Base-by-base conservation (phyloP, 2,113 vertebrate genomes). In the Ptyas mucosa region DNA sequence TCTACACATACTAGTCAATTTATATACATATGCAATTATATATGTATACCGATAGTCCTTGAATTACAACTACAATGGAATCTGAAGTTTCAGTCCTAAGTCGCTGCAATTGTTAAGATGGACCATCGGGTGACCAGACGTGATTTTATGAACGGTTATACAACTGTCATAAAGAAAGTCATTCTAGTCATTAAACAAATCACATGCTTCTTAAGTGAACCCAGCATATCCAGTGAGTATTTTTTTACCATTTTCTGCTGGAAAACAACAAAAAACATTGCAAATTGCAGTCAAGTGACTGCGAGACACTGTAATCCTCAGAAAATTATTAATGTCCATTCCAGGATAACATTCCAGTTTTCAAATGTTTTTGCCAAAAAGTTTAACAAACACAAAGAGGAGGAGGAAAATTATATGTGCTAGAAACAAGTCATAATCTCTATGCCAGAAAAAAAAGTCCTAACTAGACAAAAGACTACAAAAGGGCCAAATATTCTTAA, bases 331-430 rank as follows among this genome's bases (percentile, higher is more conserved):
- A 81, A 46, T 87, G 86, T 51, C 93, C 0, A 90, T 54, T 93
- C 93, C n/a, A 93, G 54, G 93, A 39, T 94, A 29, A 90, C 94
- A 95, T 94, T 94, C 91, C 49, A 94, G 58, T 91, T 90, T 93
- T 93, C 81, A 58, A 89, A 51, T 4, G 11, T 54, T 49, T 95
- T 18, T 5, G 0, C 69, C 1, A 9, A 55, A 49, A 18, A 29
- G 34, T 15, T 6, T 90, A 1, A 52, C 90, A n/a, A 89, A 49
- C 11, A 88, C 0, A 86, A 54, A n/a, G 0, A 0, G 4, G 91
- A 39, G 1, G 87, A 34, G 11, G 94, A 23, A 94, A 43, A 0
- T 21, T 81, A 39, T 8, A 89, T 2, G 0, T 88, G 81, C 86
- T 94, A 90, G 85, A 20, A 93, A 94, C 5, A 0, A 53, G 51